These are phyloP conservation scores for Melanotaenia parkinsoni DNA, from an alignment of 2,797 vertebrate genomes.

Conservation along the genomic window DNA sequence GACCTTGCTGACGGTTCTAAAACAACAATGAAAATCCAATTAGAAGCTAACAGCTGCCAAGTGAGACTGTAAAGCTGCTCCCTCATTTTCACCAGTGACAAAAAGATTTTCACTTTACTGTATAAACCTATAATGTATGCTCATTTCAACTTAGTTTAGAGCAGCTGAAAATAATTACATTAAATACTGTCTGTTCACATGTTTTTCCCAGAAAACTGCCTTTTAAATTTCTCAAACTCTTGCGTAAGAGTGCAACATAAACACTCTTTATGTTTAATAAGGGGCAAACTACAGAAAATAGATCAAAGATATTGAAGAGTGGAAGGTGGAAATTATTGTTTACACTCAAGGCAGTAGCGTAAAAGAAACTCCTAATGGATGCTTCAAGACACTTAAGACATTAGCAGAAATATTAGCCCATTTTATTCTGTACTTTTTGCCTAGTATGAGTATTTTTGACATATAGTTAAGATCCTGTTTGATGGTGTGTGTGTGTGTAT, in stretches of 20 bases:
- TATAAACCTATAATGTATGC: not conserved
- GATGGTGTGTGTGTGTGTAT: not conserved
- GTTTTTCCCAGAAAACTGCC: not conserved
- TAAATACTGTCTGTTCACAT: slow-evolving; percentile 1
- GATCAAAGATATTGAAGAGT: not conserved
- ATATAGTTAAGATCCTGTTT: not conserved
- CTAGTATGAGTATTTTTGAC: slow-evolving; percentile 27
- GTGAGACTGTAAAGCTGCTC: not conserved
- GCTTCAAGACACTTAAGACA: slow-evolving; percentile 25
- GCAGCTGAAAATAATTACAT: slow-evolving; percentile 7
- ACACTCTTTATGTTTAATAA: slow-evolving; percentile 12
- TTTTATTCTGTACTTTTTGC: slow-evolving; percentile 22
- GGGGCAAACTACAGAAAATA: slow-evolving; percentile 6
- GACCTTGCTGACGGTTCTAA: slow-evolving; percentile 4
- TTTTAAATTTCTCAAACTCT: slow-evolving; percentile 15
- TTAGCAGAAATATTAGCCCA: not conserved
- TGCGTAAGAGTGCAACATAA: not conserved
- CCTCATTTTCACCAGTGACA: slow-evolving; percentile 4
- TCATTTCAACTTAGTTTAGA: not conserved
- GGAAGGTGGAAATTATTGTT: slow-evolving; percentile 34
- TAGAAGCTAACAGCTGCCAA: not conserved
- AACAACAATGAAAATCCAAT: not conserved
- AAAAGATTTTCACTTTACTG: slow-evolving; percentile 5
- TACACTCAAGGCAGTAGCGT: slow-evolving; percentile 1
- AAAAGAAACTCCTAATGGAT: slow-evolving; percentile 16